These are phyloP conservation scores for Lutraria lutraria DNA, from an alignment of 2,888 invertebrate genomes.

Conservation along the genomic window DNA sequence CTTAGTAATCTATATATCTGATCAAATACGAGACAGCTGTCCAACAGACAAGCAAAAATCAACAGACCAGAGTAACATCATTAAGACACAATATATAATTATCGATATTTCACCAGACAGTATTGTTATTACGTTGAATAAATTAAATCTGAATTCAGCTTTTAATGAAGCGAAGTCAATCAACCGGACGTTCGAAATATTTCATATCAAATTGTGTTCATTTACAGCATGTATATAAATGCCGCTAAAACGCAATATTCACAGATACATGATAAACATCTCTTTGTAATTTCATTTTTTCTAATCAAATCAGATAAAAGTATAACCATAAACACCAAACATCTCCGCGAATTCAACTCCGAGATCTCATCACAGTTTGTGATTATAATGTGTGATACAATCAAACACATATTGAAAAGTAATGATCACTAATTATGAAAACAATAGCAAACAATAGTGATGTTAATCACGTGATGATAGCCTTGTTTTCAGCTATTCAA, in stretches of 20 bases:
- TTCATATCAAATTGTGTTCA: not conserved
- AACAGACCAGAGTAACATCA: too few species aligned
- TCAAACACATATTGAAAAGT: not conserved
- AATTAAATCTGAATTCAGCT: not conserved
- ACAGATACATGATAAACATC: not conserved
- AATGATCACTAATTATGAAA: not conserved
- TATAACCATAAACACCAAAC: not conserved
- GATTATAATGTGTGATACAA: not conserved
- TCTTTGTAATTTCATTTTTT: not conserved
- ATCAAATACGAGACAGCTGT: conserved; percentile 92
- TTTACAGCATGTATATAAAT: not conserved
- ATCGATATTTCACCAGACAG: not conserved
- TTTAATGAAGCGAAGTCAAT: not conserved
- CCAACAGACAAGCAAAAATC: too few species aligned
- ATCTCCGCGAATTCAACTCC: not conserved
- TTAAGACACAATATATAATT: too few species aligned
- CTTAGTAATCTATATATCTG: too few species aligned
- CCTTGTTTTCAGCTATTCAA: not conserved
- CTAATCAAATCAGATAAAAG: not conserved
- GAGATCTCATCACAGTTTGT: not conserved
- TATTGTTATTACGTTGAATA: too few species aligned
- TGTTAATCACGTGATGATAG: not conserved
- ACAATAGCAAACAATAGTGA: conserved; percentile 2
- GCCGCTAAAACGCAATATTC: not conserved
- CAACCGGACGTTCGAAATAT: not conserved